Base-by-base conservation (phyloP, 1,140 invertebrate species). In the Aplysia californica region DNA sequence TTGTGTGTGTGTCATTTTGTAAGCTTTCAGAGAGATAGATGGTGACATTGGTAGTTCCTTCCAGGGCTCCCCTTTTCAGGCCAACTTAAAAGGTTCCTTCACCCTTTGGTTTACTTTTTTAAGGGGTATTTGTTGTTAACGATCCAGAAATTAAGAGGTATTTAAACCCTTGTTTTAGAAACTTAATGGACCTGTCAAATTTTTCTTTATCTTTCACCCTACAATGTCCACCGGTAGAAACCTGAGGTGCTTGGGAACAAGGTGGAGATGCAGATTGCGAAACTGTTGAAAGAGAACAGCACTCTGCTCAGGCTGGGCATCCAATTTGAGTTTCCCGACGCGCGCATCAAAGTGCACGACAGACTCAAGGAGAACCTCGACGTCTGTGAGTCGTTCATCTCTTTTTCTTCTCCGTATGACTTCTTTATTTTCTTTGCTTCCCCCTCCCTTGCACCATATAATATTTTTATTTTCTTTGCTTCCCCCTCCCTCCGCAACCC, bases 201-300 rank as follows among this genome's bases (percentile, higher is more conserved):
- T n/a, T n/a, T n/a, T n/a, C n/a, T n/a, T n/a, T n/a, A n/a, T n/a
- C n/a, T n/a, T n/a, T 50, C 44, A 50, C 10, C 44, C 44, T 10
- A 50, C n/a, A 15, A n/a, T 50, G 44, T 50, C 44, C 44, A 50
- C 44, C n/a, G n/a, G n/a, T n/a, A 98, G 96, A 94, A 97, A 92
- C 96, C 96, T 84, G 93, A 95, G 91, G 94, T 98, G 76, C 92
- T 99, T 82, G 97, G 97, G 83, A 98, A 98, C 90, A 98, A 98
- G 92, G 96, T 96, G 81, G 97, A 99, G 93, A 98, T 98, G 96
- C 96, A 97, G 92, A 96, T 99, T 80, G 97, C 96, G 59, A 93
- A 95, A 85, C 91, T 98, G 80, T 93, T 99, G 76, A 96, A 97
- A 90, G 94, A 97, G 87, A 99, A 99, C 91, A 93, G 95, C 26